Base-by-base conservation (phyloP, 2,797 vertebrate genomes). In the Gymnodraco acuticeps region DNA sequence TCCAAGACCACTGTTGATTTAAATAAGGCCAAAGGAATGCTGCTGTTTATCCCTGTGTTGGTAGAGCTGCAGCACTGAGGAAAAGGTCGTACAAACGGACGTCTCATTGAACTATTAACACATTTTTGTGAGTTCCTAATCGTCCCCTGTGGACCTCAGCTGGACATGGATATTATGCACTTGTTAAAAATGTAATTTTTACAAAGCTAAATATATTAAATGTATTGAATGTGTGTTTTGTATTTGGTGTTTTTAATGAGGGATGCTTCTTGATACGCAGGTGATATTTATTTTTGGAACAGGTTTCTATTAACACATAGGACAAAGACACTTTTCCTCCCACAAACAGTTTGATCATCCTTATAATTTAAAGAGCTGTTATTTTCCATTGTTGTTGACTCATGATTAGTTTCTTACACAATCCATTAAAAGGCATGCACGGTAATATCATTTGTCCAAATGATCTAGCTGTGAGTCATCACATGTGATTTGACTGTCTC, bases 1-100 rank as follows among this genome's bases (percentile, higher is more conserved):
- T 87, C 73, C 81, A 61, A 74, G 80, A 74, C 64, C 66, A 75
- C 65, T 91, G 90, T 90, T 92, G 88, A 89, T 81, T 80, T 73
- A 69, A 83, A 87, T 71, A 19, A 72, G 74, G 61, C 14, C 2
- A 83, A 70, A 83, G 89, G 86, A 92, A 93, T 91, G 89, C 84
- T 88, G 88, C 84, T 84, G 87, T 87, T 85, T 80, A 83, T 66
- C 62, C 64, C 51, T 46, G 67, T 60, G 63, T 68, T 78, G 53
- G 43, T 41, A 43, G 56, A 73, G 70, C 58, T 51, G 55, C 43
- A 74, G 27, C 51, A 41, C 62, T 61, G 54, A 10, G 67, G 67
- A 77, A 27, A 64, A 23, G 20, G 19, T 8, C 23, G 20, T 41
- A 64, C 47, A 43, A 61, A 50, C 23, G 54, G 6, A 43, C 11